Evolutionary conservation across 2,113 vertebrate species (phyloP).

Genomic region (Ranitomeya variabilis): DNA sequence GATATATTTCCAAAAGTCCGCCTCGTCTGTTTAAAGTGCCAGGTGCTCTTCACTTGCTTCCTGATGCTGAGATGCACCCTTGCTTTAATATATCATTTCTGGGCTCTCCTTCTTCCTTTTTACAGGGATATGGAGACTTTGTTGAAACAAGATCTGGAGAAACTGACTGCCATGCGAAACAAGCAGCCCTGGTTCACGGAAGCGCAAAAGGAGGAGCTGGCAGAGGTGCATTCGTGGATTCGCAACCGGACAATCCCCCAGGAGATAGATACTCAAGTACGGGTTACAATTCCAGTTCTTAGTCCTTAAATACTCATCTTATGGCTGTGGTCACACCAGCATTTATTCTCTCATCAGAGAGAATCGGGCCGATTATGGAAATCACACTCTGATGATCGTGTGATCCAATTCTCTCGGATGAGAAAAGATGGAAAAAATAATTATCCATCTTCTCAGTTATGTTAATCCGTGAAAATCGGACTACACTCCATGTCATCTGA

Average conservation of each 20-base stretch:
- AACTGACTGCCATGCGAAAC: slow-evolving; percentile 73
- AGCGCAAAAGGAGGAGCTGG: slow-evolving; percentile 81
- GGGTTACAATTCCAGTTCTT: background rate
- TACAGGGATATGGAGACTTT: slow-evolving; percentile 78
- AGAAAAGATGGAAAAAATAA: too few relatives aligned
- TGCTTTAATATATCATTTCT: slow-evolving; percentile 2
- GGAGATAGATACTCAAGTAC: slow-evolving; percentile 76
- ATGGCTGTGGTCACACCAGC: too few relatives aligned
- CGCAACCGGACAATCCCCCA: slow-evolving; percentile 71
- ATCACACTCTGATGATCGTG: too few relatives aligned
- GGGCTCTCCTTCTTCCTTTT: background rate
- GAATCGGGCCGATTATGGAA: too few relatives aligned
- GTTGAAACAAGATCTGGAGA: slow-evolving; percentile 80
- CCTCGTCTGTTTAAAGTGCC: background rate
- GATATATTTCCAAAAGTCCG: background rate
- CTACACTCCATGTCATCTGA: too few relatives aligned
- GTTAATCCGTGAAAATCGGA: too few relatives aligned
- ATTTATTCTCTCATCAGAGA: too few relatives aligned
- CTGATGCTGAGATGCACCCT: background rate
- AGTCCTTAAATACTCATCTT: too few relatives aligned
- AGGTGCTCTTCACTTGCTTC: background rate
- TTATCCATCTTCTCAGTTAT: too few relatives aligned
- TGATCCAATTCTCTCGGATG: too few relatives aligned
- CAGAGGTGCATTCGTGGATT: slow-evolving; percentile 80
- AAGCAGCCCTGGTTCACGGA: slow-evolving; percentile 82